Base-by-base conservation (phyloP, 92 coral and sea anemone species). In the Montipora capitata region DNA sequence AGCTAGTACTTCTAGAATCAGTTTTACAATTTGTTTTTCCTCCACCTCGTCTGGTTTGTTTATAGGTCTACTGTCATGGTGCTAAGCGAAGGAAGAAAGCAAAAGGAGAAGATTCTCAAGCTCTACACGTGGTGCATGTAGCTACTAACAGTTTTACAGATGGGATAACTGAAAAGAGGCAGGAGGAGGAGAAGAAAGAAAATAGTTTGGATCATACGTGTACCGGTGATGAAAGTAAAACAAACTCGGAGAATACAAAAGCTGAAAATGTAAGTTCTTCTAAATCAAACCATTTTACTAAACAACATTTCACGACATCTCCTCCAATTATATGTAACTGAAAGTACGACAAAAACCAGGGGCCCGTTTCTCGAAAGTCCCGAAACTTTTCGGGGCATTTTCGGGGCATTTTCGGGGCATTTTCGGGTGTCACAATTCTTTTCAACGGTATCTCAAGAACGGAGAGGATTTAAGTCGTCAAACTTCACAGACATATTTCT, bases 11-110 rank as follows among this genome's bases (percentile, higher is more conserved):
- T 39, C 14, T 40, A 8, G 43, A 41, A 9, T 54, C 61, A 54
- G 61, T 54, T 79, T 44, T 5, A 18, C 10, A 48, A 48, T 5
- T 5, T 5, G 6, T 48, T 48, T 48, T 48, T 3, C 52, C 35
- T 15, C 4, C 0, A 20, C 59, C n/a, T 44, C 35, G 17, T 27
- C 38, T 69, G 51, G 51, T 45, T 8, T 45, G 3, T 35, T 70
- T 35, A 10, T 48, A 81, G 72, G 78, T 81, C 68, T 78, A 89
- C 16, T 89, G 93, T 38, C 85, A 93, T 52, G 93, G 93, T 41
- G 93, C 88, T 7, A 84, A 80, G 40, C 77, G 96, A 42, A 82
- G 91, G 72, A 82, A 83, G 74, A 85, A 80, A 16, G 41, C 71
- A 66, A 75, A 70, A 70, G 43, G 35, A 2, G 88, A 73, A 39